These are phyloP conservation scores for Gymnobelideus leadbeateri DNA, from an alignment of 2,113 vertebrate genomes.

Conservation along the genomic window DNA sequence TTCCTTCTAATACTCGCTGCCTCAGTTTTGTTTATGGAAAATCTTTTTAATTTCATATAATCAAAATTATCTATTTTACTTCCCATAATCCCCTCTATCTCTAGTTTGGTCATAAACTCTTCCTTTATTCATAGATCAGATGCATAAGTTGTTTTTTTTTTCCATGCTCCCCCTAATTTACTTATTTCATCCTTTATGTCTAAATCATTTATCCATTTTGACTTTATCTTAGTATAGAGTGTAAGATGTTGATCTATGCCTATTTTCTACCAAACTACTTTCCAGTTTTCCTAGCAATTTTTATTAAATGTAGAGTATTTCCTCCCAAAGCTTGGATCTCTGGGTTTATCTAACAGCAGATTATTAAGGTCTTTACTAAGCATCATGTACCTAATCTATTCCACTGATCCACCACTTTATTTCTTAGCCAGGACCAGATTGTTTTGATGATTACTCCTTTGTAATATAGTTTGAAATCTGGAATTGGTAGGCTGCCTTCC, in stretches of 20 bases:
- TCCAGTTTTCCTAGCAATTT: not conserved
- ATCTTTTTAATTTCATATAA: too few species aligned
- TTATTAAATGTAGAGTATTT: not conserved
- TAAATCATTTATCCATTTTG: not conserved
- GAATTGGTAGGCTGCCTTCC: too few species aligned
- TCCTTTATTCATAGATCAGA: too few species aligned
- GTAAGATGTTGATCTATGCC: not conserved
- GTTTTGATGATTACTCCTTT: not conserved
- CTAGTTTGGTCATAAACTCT: not conserved
- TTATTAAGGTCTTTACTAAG: not conserved
- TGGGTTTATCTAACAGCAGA: not conserved
- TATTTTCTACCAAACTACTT: not conserved
- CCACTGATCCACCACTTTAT: not conserved
- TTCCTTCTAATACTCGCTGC: too few species aligned
- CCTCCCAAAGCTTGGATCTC: not conserved
- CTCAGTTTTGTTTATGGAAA: too few species aligned
- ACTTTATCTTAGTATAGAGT: not conserved
- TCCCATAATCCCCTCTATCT: too few species aligned
- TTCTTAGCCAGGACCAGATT: not conserved
- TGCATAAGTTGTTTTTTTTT: not conserved
- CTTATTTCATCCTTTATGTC: not conserved
- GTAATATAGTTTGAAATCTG: not conserved
- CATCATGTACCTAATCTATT: not conserved
- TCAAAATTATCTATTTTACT: too few species aligned
- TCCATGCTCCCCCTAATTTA: not conserved